phyloP scores from a whole-genome alignment of 2,888 invertebrate genomes.

The Megastigmus dorsalis region DNA sequence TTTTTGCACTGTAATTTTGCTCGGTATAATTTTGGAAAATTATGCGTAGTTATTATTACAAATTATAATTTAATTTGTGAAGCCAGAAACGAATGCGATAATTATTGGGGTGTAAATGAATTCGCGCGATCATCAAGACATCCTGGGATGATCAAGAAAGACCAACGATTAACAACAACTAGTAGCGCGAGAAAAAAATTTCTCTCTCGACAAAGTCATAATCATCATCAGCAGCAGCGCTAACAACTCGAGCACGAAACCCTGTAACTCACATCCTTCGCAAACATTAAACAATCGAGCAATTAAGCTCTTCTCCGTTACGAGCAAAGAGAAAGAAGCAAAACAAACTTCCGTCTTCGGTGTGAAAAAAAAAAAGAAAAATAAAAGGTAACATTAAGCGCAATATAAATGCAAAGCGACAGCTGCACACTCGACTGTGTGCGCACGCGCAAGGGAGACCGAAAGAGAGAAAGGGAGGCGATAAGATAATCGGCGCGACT shows the following conservation, averaged over 20 bases:
- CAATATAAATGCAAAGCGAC: conserved; percentile 13
- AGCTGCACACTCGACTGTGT: too few species aligned
- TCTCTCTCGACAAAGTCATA: conserved; percentile 7
- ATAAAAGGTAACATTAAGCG: conserved; percentile 20
- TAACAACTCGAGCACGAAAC: conserved; percentile 12
- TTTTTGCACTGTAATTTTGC: too few species aligned
- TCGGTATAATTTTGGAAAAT: too few species aligned
- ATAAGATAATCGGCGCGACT: conserved; percentile 34
- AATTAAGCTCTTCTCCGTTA: conserved; percentile 10
- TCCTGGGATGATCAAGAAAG: background rate
- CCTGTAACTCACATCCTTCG: conserved; percentile 21
- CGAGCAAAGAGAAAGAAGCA: background rate
- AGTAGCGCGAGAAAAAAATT: conserved; percentile 11
- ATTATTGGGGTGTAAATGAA: too few species aligned
- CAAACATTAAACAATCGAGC: conserved; percentile 31
- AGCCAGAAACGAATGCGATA: too few species aligned
- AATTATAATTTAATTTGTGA: too few species aligned
- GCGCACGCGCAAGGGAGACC: too few species aligned
- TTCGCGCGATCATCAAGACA: background rate
- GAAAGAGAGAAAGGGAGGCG: too few species aligned
- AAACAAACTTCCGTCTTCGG: background rate
- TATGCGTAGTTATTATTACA: too few species aligned
- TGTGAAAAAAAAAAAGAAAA: too few species aligned
- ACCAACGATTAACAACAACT: background rate
- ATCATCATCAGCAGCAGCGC: too few species aligned